A percentile compares a stretch with the other conserved stretches of the same genome.
Conservation (phyloP, 2,888 invertebrate species). For the Pherbina coryleti region DNA sequence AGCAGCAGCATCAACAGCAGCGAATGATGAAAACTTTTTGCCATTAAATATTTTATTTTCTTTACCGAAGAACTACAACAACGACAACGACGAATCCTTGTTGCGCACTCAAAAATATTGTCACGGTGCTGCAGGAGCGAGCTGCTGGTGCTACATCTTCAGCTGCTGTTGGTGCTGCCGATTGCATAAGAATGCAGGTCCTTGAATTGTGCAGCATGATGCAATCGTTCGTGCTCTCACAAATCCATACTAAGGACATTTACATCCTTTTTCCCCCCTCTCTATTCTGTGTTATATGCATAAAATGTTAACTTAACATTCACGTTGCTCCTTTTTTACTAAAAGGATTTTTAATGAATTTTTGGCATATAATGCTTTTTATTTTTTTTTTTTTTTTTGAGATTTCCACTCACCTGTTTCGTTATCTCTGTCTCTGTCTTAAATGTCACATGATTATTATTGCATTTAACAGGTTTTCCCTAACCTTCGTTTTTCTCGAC, state of each 20-base stretch:
- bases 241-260: no score
- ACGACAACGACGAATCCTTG: background rate
- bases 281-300: background rate
- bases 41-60: slow-evolving; percentile 23
- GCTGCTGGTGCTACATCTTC: background rate
- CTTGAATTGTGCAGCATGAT: slow-evolving; percentile 18
- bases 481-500: background rate
- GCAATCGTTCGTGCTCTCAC: background rate
- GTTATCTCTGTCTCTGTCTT: background rate
- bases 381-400: background rate
- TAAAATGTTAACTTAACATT: background rate
- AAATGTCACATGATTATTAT: slow-evolving; percentile 24
- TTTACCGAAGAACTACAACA: background rate
- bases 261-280: no score
- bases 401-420: background rate
- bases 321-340: no score
- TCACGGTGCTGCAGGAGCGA: background rate
- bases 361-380: background rate
- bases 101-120: slow-evolving; percentile 11
- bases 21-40: slow-evolving; percentile 1
- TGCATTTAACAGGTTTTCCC: background rate
- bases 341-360: background rate
- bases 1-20: background rate
- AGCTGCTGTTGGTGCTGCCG: slow-evolving; percentile 1
- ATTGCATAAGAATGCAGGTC: slow-evolving; percentile 4